Percentiles rank a stretch among this genome's conserved stretches.
Evolutionary conservation across 2,797 vertebrate genomes (phyloP).

Genomic region (Thalassophryne amazonica): DNA sequence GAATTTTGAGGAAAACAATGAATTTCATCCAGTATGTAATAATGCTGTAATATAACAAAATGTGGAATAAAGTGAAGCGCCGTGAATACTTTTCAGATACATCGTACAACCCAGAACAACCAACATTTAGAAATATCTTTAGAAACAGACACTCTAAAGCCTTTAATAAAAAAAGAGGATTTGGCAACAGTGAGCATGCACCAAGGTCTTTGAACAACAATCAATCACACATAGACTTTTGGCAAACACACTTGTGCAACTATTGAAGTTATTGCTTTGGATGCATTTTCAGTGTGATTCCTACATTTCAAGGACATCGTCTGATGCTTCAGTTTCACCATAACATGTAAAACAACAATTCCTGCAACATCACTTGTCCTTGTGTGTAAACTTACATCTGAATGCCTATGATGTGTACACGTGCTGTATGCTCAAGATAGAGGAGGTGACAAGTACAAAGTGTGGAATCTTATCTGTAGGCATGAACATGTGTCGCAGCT

Average conservation of each 20-base stretch:
- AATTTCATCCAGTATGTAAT: too few species aligned
- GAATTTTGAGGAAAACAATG: too few species aligned
- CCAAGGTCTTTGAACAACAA: neutral
- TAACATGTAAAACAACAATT: neutral
- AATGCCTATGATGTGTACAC: neutral
- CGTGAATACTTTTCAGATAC: too few species aligned
- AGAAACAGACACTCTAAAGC: too few species aligned
- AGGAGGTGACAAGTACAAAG: slow-evolving; percentile 38
- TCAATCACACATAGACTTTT: neutral
- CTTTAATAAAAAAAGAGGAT: too few species aligned
- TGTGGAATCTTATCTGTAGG: slow-evolving; percentile 59
- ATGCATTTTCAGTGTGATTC: slow-evolving; percentile 10
- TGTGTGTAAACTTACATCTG: neutral
- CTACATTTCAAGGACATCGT: neutral
- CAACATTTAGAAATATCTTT: too few species aligned
- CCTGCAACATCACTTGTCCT: neutral
- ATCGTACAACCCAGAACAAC: too few species aligned
- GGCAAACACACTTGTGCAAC: neutral
- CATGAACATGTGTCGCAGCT: slow-evolving; percentile 1
- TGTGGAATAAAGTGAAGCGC: too few species aligned
- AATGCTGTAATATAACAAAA: too few species aligned
- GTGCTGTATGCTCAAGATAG: neutral
- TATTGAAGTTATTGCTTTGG: neutral
- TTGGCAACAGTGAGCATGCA: too few species aligned
- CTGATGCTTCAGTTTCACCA: slow-evolving; percentile 6